phyloP scores from a whole-genome alignment of 2,113 vertebrate species.

The Saimiri boliviensis region DNA sequence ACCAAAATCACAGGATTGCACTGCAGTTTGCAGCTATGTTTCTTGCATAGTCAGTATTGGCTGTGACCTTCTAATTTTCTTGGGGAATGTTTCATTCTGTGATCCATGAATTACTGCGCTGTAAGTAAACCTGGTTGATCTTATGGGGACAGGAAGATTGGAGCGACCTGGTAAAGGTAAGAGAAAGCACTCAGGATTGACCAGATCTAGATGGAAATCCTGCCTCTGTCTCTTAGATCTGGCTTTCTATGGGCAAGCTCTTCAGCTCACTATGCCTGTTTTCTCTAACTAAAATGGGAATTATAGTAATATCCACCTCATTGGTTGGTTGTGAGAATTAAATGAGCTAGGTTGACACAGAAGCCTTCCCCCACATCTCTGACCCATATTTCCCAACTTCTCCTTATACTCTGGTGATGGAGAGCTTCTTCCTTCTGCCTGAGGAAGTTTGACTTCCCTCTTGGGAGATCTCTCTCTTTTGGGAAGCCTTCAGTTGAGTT shows the following conservation, averaged over 20 bases:
- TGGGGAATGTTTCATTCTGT: constrained; percentile 61
- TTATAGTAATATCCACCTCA: neutral
- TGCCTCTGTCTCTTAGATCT: neutral
- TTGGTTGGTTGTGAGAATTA: neutral
- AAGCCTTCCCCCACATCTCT: too few species aligned
- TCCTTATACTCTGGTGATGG: neutral
- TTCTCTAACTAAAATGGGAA: neutral
- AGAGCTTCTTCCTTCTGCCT: neutral
- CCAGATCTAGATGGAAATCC: neutral
- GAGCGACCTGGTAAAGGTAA: neutral
- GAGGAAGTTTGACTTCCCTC: neutral
- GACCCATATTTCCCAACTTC: too few species aligned
- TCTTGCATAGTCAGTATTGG: constrained; percentile 57
- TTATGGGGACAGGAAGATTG: neutral
- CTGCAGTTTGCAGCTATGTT: constrained; percentile 35
- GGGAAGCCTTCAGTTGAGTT: neutral
- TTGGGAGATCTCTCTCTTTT: neutral
- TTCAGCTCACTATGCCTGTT: neutral
- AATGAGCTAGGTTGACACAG: neutral
- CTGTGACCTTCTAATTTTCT: constrained; percentile 44
- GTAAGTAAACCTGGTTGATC: constrained; percentile 55
- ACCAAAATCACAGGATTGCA: constrained; percentile 28
- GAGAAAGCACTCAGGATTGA: neutral
- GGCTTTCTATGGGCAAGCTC: neutral
- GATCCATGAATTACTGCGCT: constrained; percentile 34